A percentile compares a stretch with the other conserved stretches of the same genome.
These are phyloP conservation scores for Ictalurus punctatus DNA, from an alignment of 2,113 vertebrate species.

Conservation along the genomic window DNA sequence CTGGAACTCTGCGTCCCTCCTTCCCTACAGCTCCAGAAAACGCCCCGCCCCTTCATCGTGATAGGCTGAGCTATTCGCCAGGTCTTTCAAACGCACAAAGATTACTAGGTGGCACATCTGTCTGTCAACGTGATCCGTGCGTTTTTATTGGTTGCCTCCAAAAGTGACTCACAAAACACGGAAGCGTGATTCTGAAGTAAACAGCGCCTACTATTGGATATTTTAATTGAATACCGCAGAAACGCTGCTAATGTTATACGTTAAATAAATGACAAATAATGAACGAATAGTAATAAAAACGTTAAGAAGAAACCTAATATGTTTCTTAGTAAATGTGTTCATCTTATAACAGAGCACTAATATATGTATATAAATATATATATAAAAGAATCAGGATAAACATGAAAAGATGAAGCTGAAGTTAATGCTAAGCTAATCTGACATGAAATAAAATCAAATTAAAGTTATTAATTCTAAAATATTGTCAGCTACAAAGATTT, in stretches of 20 bases:
- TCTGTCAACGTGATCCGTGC: not conserved
- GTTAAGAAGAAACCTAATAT: not conserved
- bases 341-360: not conserved
- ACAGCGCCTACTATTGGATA: constrained; percentile 55
- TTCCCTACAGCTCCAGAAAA: not conserved
- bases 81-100: not conserved
- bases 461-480: not conserved
- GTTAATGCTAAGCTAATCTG: not conserved
- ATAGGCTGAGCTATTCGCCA: not conserved
- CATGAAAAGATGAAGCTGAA: not conserved
- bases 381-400: not conserved
- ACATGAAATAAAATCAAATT: not conserved
- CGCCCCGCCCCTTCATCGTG: not conserved
- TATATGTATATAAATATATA: not conserved
- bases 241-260: not conserved
- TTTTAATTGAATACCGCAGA: constrained; percentile 50
- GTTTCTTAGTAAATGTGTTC: not conserved
- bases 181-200: not conserved
- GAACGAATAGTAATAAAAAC: not conserved
- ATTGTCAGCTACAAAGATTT: not conserved
- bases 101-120: not conserved
- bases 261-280: not conserved
- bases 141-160: constrained; percentile 34
- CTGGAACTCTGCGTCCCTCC: not conserved
- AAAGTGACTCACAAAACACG: not conserved